Base-by-base conservation (phyloP, 1,140 invertebrate species). In the Nixonia krombeini region DNA sequence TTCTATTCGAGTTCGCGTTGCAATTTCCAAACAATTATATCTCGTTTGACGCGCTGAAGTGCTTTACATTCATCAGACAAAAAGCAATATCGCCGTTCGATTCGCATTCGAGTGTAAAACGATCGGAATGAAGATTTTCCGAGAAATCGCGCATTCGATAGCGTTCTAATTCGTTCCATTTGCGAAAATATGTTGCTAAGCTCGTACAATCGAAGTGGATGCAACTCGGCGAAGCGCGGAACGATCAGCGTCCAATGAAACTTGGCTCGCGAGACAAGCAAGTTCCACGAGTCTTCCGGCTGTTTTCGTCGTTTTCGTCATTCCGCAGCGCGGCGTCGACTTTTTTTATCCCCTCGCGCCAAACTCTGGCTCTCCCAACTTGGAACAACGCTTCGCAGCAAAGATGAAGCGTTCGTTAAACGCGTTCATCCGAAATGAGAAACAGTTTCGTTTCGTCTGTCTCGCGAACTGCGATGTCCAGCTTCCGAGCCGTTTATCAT, bases 401-500 rank as follows among this genome's bases (percentile, higher is more conserved):
- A 67, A 67, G 64, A 55, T 25, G 28, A 29, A 10, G 41, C 41
- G 33, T 57, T 68, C 57, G 58, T 68, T 62, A 57, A 62, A 62
- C 18, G 52, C 56, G 65, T 40, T 68, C 65, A 68, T 47, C 57
- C 65, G 65, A 62, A 62, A 57, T 62, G 57, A 57, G 57, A 68
- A 67, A 67, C 63, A 61, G 57, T 68, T 67, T 57, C 58, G 65
- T 52, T 68, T 57, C 57, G 50, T 41, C 25, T 52, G 61, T 56
- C 52, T 64, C 52, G 41, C 40, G 47, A 63, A 57, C 33, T 55
- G 46, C 31, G 42, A 57, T 68, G 57, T 62, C 65, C 65, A 68
- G 64, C 47, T 68, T 67, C 64, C 47, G 52, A 16, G 64, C 37
- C 57, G 64, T 68, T 68, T 68, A 68, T 68, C 64, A 68, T 68